Evolutionary conservation across 2,888 invertebrate species (phyloP).

Genomic region (Nomada ruficornis): DNA sequence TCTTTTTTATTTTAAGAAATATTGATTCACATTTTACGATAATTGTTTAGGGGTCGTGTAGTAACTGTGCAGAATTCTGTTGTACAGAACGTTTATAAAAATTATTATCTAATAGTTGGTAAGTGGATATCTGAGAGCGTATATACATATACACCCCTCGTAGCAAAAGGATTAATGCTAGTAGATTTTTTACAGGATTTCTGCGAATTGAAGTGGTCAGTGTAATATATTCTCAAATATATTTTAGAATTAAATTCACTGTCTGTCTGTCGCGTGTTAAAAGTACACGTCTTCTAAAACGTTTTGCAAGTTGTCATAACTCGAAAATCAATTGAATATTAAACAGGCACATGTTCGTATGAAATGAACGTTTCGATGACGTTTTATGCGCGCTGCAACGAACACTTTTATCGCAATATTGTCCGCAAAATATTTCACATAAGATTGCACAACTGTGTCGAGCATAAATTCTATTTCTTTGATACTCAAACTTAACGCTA

Average conservation of each 20-base stretch:
- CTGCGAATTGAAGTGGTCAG: not conserved
- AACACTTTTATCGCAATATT: not conserved
- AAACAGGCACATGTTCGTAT: not conserved
- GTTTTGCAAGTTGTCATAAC: not conserved
- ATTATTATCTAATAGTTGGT: no score
- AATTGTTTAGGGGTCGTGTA: no score
- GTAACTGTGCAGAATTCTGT: no score
- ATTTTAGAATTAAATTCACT: not conserved
- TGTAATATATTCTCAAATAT: no score
- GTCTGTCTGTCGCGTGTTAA: not conserved
- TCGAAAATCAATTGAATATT: slow-evolving; percentile 10
- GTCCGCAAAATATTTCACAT: not conserved
- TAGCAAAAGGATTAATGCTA: no score
- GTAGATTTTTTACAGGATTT: no score
- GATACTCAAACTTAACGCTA: not conserved
- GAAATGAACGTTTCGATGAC: not conserved
- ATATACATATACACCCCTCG: no score
- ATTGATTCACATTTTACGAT: no score
- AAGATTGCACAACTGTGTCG: not conserved
- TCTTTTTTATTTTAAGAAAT: no score
- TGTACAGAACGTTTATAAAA: no score
- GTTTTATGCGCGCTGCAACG: not conserved
- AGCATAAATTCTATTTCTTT: not conserved
- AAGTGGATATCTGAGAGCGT: no score
- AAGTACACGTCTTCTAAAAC: not conserved